phyloP scores from a whole-genome alignment of 2,797 vertebrate genomes.

The Pipistrellus pipistrellus region DNA sequence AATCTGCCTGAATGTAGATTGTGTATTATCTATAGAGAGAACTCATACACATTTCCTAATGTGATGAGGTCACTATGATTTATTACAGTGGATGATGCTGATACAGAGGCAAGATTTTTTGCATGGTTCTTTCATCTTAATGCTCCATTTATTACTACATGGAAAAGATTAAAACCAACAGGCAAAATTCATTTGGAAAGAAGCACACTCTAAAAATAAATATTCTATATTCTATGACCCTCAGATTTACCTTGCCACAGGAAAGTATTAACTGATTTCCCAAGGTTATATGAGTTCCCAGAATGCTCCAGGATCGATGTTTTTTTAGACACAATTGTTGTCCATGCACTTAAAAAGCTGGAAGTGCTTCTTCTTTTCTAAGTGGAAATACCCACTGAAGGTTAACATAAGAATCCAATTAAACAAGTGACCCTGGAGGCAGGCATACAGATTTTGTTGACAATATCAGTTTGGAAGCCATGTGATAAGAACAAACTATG shows the following conservation, averaged over 20 bases:
- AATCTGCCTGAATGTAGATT: not conserved
- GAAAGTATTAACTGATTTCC: not conserved
- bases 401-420: not conserved
- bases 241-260: not conserved
- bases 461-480: not conserved
- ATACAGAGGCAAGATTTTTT: not conserved
- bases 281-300: not conserved
- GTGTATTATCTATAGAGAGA: not conserved
- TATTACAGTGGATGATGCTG: not conserved
- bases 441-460: not conserved
- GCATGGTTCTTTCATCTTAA: not conserved
- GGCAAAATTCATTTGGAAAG: not conserved
- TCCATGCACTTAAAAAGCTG: not conserved
- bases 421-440: not conserved
- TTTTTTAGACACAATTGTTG: not conserved
- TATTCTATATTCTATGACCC: not conserved
- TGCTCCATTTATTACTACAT: not conserved
- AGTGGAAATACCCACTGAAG: not conserved
- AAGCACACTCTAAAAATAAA: not conserved
- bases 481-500: not conserved
- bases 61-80: not conserved
- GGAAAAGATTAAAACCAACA: conserved; percentile 22
- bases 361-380: not conserved
- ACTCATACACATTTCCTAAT: not conserved
- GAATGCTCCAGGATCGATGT: not conserved